Conservation (phyloP, 2,888 invertebrate genomes). For the Andrena marginata region DNA sequence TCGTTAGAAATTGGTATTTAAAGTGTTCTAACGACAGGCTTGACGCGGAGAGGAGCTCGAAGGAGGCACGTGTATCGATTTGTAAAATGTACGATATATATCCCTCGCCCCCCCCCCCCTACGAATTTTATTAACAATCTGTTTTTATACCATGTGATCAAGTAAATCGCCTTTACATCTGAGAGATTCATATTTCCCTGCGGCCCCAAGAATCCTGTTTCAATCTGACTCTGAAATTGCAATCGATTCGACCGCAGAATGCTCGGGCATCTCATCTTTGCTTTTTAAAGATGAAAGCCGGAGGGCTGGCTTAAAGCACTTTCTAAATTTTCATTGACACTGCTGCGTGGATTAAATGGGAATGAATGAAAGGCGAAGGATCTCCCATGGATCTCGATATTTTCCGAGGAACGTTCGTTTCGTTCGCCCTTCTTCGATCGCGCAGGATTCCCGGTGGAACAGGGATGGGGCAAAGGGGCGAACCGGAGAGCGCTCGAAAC, state of each 20-base stretch:
- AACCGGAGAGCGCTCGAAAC: slow-evolving; percentile 47
- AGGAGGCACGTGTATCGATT: slow-evolving; percentile 5
- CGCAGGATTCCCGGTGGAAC: slow-evolving; percentile 47
- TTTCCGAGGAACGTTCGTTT: neutral
- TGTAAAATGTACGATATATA: slow-evolving; percentile 8
- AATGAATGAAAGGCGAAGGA: no score
- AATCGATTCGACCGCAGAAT: neutral
- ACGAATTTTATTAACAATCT: slow-evolving; percentile 46
- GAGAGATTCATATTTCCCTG: slow-evolving; percentile 42
- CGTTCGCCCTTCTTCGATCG: slow-evolving; percentile 31
- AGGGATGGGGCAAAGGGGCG: slow-evolving; percentile 18
- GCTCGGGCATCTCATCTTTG: neutral
- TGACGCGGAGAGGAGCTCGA: neutral
- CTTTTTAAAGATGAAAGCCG: neutral
- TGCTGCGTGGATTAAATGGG: no score
- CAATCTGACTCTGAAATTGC: neutral
- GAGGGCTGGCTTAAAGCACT: neutral
- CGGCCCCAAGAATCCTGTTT: slow-evolving; percentile 3
- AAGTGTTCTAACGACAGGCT: neutral
- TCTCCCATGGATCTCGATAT: neutral
- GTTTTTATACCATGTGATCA: slow-evolving; percentile 59
- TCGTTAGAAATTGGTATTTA: neutral
- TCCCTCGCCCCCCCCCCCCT: slow-evolving; percentile 1
- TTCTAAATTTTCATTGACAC: neutral
- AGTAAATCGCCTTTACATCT: slow-evolving; percentile 47